These are phyloP conservation scores for Esox niger DNA, from an alignment of 2,113 vertebrate genomes.

Conservation along the genomic window DNA sequence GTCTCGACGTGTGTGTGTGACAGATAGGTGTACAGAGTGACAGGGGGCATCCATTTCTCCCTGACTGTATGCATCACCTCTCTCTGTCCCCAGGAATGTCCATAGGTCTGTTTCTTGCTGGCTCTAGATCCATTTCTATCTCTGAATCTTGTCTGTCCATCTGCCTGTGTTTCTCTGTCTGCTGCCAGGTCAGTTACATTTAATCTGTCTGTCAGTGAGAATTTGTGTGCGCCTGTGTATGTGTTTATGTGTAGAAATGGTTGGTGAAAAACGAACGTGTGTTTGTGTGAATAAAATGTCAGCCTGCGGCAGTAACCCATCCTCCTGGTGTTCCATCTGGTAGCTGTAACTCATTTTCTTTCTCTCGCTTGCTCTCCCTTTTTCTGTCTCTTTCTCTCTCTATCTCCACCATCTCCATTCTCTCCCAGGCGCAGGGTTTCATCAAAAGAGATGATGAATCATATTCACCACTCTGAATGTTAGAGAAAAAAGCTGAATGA, in stretches of 20 bases:
- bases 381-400: slow-evolving; percentile 20
- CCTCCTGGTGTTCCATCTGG: slow-evolving; percentile 42
- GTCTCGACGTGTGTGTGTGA: slow-evolving; percentile 18
- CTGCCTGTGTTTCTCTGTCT: too few species aligned
- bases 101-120: background rate
- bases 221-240: too few species aligned
- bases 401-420: background rate
- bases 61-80: slow-evolving; percentile 56
- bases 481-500: slow-evolving; percentile 33
- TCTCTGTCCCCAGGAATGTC: background rate
- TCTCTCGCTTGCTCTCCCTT: slow-evolving; percentile 23
- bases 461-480: slow-evolving; percentile 42
- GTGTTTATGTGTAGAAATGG: slow-evolving; percentile 22
- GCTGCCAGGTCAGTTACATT: too few species aligned
- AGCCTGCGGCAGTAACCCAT: slow-evolving; percentile 47
- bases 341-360: slow-evolving; percentile 27
- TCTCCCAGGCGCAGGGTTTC: slow-evolving; percentile 16
- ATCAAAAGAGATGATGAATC: slow-evolving; percentile 51
- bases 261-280: slow-evolving; percentile 47
- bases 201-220: too few species aligned
- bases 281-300: slow-evolving; percentile 61
- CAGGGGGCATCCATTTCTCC: slow-evolving; percentile 56
- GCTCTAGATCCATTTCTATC: background rate
- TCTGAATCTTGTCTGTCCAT: background rate
- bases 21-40: slow-evolving; percentile 44